Evolutionary conservation across 2,797 vertebrate species (phyloP), one percentile per base, ranked within the genome.

Genomic region (Peromyscus melanophrys): DNA sequence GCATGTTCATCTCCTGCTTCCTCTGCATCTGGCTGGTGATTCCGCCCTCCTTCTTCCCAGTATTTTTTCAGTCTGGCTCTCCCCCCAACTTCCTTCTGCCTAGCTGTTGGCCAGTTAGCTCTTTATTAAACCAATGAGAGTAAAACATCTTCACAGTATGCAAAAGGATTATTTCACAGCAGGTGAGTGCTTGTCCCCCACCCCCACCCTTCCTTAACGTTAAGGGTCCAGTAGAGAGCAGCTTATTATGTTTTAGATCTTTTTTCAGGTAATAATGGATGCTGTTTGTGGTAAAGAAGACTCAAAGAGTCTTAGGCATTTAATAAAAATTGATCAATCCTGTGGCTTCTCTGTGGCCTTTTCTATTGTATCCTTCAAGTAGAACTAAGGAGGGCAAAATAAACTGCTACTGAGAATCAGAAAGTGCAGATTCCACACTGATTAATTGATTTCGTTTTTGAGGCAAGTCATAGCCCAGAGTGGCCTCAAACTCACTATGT

Each of bases 381-480:
- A 14, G 43, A 81, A 71, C 10, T 86, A 81, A 90, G 52, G 81
- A 89, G 77, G 89, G 14, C 89, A 10, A 89, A 96, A 78, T 78
- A 76, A 76, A 40, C 23, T 84, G 43, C 95, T 23, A 69, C 16
- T 93, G 65, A 97, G 82, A 87, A 71, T 43, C 61, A 27, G 16
- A 9, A 23, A 3, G 2, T 43, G 4, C 89, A 80, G 21, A 52
- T 17, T 49, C 0, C 55, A 49, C 57, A 40, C 84, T 9, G 2
- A 23, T 23, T 9, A 5, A 23, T 34, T 52, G 40, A 65, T 31
- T 78, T 21, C 4, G 1, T 31, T 34, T 80, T 21, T 31, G 75
- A 80, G 77, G 3, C 6, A 12, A 5, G 25, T 82, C n/a, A 13
- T 13, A 67, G 76, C 61, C 80, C 61, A 85, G 59, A 67, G 19